Conservation (phyloP, 2,113 vertebrate genomes). For the Odontesthes bonariensis region DNA sequence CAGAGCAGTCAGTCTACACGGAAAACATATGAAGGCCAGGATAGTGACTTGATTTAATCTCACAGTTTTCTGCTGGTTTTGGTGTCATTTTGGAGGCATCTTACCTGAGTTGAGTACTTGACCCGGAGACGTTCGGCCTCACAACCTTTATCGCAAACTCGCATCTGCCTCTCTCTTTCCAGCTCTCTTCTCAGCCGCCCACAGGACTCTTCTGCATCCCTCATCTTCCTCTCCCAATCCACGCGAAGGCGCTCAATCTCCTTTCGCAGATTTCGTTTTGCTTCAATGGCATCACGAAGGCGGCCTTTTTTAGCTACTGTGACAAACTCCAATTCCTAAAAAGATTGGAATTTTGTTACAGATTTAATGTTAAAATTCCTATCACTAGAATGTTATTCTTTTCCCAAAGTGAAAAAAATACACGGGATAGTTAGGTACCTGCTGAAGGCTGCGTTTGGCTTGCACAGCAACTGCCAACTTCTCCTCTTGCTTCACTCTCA, state of each 20-base stretch:
- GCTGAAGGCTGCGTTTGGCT: constrained; percentile 94
- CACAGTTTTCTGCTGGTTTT: background rate
- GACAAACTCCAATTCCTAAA: constrained; percentile 95
- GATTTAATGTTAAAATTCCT: background rate
- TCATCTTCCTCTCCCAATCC: constrained; percentile 95
- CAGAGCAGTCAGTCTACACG: background rate
- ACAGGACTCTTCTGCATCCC: constrained; percentile 91
- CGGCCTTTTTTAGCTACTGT: constrained; percentile 96
- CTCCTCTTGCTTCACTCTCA: constrained; percentile 96
- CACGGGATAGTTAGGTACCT: constrained; percentile 80
- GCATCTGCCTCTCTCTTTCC: constrained; percentile 90
- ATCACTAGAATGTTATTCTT: no score
- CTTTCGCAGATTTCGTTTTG: constrained; percentile 93
- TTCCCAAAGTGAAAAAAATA: no score
- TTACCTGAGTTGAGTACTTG: constrained; percentile 95
- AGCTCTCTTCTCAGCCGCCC: constrained; percentile 90
- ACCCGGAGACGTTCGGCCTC: constrained; percentile 90
- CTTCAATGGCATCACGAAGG: constrained; percentile 93
- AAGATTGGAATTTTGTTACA: background rate
- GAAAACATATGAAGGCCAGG: background rate
- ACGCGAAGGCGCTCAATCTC: constrained; percentile 94
- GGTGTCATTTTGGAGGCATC: background rate
- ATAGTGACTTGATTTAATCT: background rate
- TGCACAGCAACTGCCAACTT: constrained; percentile 93
- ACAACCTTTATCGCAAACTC: constrained; percentile 94